Evolutionary conservation across 2,888 invertebrate species (phyloP).

Genomic region (Euzophera pinguis): DNA sequence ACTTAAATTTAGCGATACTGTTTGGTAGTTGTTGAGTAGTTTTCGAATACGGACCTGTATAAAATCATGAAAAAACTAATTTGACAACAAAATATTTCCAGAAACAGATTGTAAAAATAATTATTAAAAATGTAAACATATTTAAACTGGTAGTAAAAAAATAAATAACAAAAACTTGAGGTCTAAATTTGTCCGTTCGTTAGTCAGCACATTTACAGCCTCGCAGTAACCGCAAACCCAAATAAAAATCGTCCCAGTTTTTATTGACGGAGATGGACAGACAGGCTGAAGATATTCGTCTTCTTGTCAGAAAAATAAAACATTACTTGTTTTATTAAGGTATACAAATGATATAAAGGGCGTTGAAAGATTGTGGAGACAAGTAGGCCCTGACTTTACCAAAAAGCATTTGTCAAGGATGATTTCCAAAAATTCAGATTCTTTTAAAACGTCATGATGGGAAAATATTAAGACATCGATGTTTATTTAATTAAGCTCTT

Average conservation of each 20-base stretch:
- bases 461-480: too few species aligned
- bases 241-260: slow-evolving; percentile 7
- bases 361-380: too few species aligned
- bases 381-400: too few species aligned
- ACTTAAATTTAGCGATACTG: too few species aligned
- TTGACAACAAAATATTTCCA: neutral
- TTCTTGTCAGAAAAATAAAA: slow-evolving; percentile 1
- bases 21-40: too few species aligned
- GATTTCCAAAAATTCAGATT: too few species aligned
- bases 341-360: neutral
- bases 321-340: neutral
- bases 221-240: slow-evolving; percentile 9
- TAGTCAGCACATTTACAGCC: slow-evolving; percentile 13
- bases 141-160: neutral
- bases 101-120: neutral
- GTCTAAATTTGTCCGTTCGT: slow-evolving; percentile 8
- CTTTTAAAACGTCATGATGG: too few species aligned
- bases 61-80: too few species aligned
- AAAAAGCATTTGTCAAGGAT: too few species aligned
- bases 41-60: too few species aligned
- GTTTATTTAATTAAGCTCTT: too few species aligned
- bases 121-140: neutral
- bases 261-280: slow-evolving; percentile 4
- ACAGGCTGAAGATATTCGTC: slow-evolving; percentile 6
- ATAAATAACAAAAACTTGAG: neutral